These are phyloP conservation scores for Sylvietta virens DNA, from an alignment of 2,113 vertebrate species.

Conservation along the genomic window DNA sequence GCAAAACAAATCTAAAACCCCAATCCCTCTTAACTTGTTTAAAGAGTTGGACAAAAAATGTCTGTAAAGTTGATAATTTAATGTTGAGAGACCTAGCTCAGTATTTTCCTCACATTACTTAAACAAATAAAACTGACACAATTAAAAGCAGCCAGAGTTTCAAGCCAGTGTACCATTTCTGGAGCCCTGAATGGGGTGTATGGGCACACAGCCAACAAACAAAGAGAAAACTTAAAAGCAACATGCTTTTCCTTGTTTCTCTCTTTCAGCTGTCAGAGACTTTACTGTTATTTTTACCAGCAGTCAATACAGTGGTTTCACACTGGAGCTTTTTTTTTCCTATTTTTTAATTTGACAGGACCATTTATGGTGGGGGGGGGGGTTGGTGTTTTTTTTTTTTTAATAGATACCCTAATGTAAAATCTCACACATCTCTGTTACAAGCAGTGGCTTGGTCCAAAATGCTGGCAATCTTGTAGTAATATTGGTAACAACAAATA, in stretches of 20 bases:
- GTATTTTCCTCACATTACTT: slow-evolving; percentile 28
- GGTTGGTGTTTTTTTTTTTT: not conserved
- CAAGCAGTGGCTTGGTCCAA: not conserved
- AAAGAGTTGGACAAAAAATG: not conserved
- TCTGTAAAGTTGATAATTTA: not conserved
- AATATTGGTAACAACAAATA: not conserved
- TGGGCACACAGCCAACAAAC: not conserved
- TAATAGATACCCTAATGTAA: not conserved
- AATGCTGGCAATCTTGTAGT: not conserved
- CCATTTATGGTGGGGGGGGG: not conserved
- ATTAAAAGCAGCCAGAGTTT: slow-evolving; percentile 44
- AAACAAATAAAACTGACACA: slow-evolving; percentile 22
- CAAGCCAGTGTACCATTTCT: slow-evolving; percentile 26
- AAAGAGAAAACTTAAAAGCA: slow-evolving; percentile 48
- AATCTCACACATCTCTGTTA: not conserved
- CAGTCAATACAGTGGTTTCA: slow-evolving; percentile 3
- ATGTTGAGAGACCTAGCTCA: not conserved
- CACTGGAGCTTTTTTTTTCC: not conserved
- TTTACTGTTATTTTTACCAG: slow-evolving; percentile 26
- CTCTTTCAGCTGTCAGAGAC: slow-evolving; percentile 27
- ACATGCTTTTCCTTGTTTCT: not conserved
- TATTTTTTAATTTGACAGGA: not conserved
- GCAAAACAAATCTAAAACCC: not conserved
- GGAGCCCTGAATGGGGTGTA: not conserved
- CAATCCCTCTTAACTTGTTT: not conserved